Evolutionary conservation across 2,888 invertebrate species (phyloP).

Genomic region (Pecten maximus): DNA sequence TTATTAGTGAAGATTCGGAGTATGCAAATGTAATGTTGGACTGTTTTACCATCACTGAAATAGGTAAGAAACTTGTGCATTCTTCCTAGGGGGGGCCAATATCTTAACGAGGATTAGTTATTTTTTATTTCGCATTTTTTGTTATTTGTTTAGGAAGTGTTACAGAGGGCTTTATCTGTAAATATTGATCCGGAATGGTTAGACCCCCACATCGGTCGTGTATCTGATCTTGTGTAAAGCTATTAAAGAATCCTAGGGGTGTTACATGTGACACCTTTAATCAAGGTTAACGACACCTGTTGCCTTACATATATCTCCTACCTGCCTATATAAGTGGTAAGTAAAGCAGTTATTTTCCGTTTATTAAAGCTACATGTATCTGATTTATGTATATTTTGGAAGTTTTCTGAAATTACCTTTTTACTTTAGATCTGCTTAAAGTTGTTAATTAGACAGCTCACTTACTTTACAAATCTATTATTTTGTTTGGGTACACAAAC

Average conservation of each 20-base stretch:
- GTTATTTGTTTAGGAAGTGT: neutral
- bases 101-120: neutral
- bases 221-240: neutral
- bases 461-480: neutral
- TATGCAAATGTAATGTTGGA: neutral
- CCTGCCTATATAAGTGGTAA: neutral
- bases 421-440: neutral
- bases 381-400: no score
- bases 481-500: neutral
- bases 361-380: neutral
- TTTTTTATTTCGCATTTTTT: neutral
- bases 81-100: neutral
- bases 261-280: constrained; percentile 8
- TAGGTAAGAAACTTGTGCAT: neutral
- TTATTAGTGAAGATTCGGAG: neutral
- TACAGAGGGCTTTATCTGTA: neutral
- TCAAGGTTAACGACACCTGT: neutral
- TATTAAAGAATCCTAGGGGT: neutral
- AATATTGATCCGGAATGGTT: neutral
- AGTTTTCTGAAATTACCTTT: no score
- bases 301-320: neutral
- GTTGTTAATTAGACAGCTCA: neutral
- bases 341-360: neutral
- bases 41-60: neutral
- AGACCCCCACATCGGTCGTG: neutral